Base-by-base conservation (phyloP, 2,113 vertebrate genomes). In the Opisthocomus hoazin region DNA sequence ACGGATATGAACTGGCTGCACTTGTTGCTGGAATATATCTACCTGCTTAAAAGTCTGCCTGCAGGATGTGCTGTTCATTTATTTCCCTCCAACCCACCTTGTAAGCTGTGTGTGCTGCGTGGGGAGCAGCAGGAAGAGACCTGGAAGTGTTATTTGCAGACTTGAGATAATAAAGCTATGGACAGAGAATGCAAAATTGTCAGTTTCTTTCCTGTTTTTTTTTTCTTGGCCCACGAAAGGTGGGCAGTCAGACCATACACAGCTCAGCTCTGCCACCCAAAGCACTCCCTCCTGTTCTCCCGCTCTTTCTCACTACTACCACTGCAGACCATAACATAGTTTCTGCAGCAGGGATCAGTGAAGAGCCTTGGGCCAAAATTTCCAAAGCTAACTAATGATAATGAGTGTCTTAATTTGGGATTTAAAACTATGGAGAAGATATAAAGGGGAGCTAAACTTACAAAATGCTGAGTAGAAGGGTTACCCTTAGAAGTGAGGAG, bases 91-190 rank as follows among this genome's bases (percentile, higher is more conserved):
- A 57, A 36, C 12, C 15, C 37, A 22, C 6, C 30, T 54, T 18
- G 6, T 14, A 22, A 78, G 37, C 22, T 46, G n/a, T 0, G 0
- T 41, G 21, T 57, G 22, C 39, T 1, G n/a, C n/a, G n/a, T n/a
- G 1, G 37, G 7, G 32, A 65, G 37, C 60, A 50, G 30, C 0
- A 0, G 54, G 50, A 74, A 74, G 50, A 63, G 16, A 58, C 23
- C 3, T 69, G 21, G 16, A 80, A 73, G 27, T 45, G 12, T 81
- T n/a, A 29, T n/a, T 89, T 63, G 19, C 23, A 87, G 68, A 56
- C 22, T 50, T 69, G 51, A 84, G 34, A 41, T 13, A 83, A 26
- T 16, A 77, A 87, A 73, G 21, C 4, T 26, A 10, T 43, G 14
- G 21, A 58, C 69, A 65, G 13, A 43, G 5, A 73, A 61, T 10